phyloP scores from a whole-genome alignment of 2,113 vertebrate species.

The Aleadryas rufinucha region DNA sequence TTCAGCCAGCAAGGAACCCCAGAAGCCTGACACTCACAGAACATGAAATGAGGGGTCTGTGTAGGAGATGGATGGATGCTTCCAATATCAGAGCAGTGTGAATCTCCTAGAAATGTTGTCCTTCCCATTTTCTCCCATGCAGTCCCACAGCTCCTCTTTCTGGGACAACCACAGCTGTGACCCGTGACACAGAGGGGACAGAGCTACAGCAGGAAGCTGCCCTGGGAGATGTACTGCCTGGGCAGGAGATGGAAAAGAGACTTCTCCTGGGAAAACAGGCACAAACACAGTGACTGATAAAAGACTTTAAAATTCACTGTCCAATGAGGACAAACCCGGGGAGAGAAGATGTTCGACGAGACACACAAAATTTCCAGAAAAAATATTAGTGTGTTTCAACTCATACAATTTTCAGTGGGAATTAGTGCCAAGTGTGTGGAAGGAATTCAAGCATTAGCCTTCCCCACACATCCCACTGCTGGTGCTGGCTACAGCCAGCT shows the following conservation, averaged over 20 bases:
- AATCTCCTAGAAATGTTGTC: background rate
- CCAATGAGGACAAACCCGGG: background rate
- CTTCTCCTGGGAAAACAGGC: background rate
- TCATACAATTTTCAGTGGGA: background rate
- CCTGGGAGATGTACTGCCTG: background rate
- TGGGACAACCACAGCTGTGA: background rate
- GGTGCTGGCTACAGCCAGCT: background rate
- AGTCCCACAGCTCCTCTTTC: background rate
- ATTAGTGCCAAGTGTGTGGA: background rate
- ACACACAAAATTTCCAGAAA: background rate
- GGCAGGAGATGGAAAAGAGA: background rate
- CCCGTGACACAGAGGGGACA: background rate
- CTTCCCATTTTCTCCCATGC: fast-evolving
- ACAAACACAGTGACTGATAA: background rate
- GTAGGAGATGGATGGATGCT: background rate
- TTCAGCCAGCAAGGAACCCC: background rate
- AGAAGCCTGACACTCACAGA: background rate
- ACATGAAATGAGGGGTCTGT: background rate
- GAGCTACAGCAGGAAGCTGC: background rate
- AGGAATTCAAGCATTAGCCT: background rate
- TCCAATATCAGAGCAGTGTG: background rate
- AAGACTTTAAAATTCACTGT: background rate
- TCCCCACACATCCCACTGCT: background rate
- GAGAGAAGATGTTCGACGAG: background rate
- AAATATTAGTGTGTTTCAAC: background rate